Percentiles rank a stretch among this genome's conserved stretches.
phyloP scores from a whole-genome alignment of 2,888 invertebrate species.

The Halictus ligatus region DNA sequence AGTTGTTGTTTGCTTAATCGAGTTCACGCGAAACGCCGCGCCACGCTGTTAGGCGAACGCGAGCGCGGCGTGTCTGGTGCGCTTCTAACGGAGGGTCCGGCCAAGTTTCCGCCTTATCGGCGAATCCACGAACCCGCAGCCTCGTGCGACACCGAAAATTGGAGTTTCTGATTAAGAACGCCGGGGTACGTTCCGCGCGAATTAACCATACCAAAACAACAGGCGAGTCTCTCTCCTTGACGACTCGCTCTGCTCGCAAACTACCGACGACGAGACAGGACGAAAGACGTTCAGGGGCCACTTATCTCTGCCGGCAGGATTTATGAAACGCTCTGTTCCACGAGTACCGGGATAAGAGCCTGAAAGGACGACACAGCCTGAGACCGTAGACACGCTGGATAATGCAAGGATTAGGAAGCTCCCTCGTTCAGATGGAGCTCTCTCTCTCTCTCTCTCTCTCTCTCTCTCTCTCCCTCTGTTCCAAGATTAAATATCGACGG shows the following conservation, averaged over 20 bases:
- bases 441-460: neutral
- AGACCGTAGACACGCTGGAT: slow-evolving; percentile 61
- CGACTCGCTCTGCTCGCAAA: slow-evolving; percentile 35
- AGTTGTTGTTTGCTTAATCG: slow-evolving; percentile 37
- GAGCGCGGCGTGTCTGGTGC: neutral
- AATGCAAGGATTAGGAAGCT: slow-evolving; percentile 64
- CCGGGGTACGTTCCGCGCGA: neutral
- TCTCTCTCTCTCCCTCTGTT: neutral
- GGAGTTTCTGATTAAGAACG: neutral
- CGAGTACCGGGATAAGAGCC: slow-evolving; percentile 58
- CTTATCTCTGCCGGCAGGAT: slow-evolving; percentile 68
- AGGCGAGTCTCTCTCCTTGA: slow-evolving; percentile 12
- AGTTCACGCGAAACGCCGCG: slow-evolving; percentile 1
- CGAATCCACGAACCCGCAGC: neutral
- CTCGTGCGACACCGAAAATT: neutral
- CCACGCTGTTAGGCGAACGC: neutral
- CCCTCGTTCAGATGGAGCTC: slow-evolving; percentile 41
- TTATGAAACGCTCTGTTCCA: slow-evolving; percentile 68
- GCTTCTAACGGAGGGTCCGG: neutral
- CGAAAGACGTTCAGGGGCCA: slow-evolving; percentile 64
- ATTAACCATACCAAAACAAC: slow-evolving; percentile 47
- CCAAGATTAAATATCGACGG: slow-evolving; percentile 51
- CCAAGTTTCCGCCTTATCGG: neutral
- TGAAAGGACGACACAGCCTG: slow-evolving; percentile 58
- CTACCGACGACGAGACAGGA: slow-evolving; percentile 29